These are phyloP conservation scores for Anoplopoma fimbria DNA, from an alignment of 2,113 vertebrate species.

Conservation along the genomic window DNA sequence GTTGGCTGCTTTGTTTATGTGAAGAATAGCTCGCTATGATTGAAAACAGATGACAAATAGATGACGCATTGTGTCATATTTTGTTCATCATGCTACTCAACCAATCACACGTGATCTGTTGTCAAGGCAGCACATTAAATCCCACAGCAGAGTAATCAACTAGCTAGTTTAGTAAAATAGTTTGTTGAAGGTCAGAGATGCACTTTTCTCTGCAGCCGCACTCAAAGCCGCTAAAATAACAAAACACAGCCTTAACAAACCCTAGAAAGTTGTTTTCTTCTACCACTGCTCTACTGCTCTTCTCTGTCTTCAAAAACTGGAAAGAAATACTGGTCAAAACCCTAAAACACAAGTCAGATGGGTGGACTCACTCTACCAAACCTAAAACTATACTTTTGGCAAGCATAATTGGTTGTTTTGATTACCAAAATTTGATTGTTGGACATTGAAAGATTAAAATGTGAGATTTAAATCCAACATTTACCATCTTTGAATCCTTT, in stretches of 20 bases:
- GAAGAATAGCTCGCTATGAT: background rate
- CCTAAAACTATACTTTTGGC: too few species aligned
- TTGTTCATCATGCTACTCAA: background rate
- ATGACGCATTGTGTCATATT: background rate
- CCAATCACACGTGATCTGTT: background rate
- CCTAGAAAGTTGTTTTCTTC: background rate
- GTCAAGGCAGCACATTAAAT: background rate
- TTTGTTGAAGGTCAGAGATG: constrained; percentile 8
- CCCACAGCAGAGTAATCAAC: background rate
- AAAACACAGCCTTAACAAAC: background rate
- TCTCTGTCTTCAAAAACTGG: background rate
- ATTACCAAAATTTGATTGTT: background rate
- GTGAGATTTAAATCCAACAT: background rate
- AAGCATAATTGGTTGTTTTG: background rate
- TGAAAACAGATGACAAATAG: background rate
- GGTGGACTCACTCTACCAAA: too few species aligned
- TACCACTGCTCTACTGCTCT: background rate
- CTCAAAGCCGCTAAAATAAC: background rate
- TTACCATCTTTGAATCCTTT: background rate
- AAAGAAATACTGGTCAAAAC: background rate
- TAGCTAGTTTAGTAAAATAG: constrained; percentile 7
- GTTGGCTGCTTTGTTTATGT: constrained; percentile 6
- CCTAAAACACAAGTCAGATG: background rate
- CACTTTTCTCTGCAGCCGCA: background rate
- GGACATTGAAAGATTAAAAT: background rate